phyloP scores from a whole-genome alignment of 1,140 invertebrate species.

The Bombus waltoni region DNA sequence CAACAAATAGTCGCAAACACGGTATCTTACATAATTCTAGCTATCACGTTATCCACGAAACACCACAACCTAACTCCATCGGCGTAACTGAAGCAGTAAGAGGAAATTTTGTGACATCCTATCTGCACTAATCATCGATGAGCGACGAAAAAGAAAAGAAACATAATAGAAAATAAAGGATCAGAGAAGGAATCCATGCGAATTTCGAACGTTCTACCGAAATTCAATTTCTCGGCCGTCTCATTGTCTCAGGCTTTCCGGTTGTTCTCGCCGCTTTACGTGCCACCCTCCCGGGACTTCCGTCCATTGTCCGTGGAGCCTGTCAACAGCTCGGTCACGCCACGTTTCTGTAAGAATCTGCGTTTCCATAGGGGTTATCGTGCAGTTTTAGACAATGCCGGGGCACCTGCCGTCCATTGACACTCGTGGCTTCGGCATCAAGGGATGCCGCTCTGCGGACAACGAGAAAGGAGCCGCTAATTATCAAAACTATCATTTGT shows the following conservation, averaged over 20 bases:
- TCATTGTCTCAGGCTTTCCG: conserved; percentile 45
- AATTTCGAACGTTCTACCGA: conserved; percentile 29
- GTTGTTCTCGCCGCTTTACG: not conserved
- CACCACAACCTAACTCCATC: fast-evolving
- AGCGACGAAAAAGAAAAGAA: too few relatives aligned
- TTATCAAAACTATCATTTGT: conserved; percentile 66
- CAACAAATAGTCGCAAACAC: too few relatives aligned
- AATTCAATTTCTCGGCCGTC: conserved; percentile 21
- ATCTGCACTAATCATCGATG: not conserved
- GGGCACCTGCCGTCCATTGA: conserved; percentile 68
- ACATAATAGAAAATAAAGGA: not conserved
- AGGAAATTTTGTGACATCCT: not conserved
- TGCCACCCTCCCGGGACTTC: conserved; percentile 20
- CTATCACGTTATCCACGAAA: too few relatives aligned
- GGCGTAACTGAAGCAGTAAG: not conserved
- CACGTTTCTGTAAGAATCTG: conserved; percentile 54
- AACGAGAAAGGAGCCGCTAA: conserved; percentile 59
- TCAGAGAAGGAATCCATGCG: not conserved
- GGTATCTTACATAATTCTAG: too few relatives aligned
- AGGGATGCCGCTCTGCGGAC: conserved; percentile 20
- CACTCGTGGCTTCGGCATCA: conserved; percentile 52
- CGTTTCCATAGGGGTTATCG: conserved; percentile 58
- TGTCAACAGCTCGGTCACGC: conserved; percentile 62
- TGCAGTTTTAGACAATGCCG: conserved; percentile 66
- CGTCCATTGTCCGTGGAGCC: conserved; percentile 51